Conservation (phyloP, 2,888 invertebrate genomes). For the Cheilosia soror region DNA sequence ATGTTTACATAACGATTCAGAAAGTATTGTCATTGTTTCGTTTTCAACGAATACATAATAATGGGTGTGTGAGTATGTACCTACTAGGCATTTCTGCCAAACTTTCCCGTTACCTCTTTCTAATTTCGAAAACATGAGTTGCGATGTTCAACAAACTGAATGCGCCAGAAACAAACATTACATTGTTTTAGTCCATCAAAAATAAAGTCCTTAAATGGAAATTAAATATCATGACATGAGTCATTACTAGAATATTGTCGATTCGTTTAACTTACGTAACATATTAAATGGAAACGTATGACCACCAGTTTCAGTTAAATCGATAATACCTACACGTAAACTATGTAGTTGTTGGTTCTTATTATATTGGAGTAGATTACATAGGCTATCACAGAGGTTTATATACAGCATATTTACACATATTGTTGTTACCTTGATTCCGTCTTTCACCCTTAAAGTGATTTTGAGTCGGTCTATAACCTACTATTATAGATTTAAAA, state of each 20-base stretch:
- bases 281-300: neutral
- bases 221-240: neutral
- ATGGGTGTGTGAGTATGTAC: neutral
- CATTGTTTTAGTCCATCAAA: neutral
- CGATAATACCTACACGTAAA: constrained; percentile 1
- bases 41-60: neutral
- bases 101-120: no score
- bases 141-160: neutral
- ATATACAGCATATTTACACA: neutral
- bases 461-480: neutral
- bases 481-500: neutral
- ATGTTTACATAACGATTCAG: neutral
- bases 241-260: neutral
- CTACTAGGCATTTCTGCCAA: neutral
- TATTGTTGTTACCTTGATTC: neutral
- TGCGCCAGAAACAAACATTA: neutral
- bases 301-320: neutral
- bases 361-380: neutral
- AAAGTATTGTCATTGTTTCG: neutral
- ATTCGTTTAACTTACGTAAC: constrained; percentile 17
- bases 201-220: neutral
- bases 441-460: neutral
- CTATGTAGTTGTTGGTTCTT: neutral
- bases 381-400: neutral
- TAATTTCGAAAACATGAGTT: no score